Evolutionary conservation across 1,140 invertebrate genomes (phyloP).

Genomic region (Apolygus lucorum): DNA sequence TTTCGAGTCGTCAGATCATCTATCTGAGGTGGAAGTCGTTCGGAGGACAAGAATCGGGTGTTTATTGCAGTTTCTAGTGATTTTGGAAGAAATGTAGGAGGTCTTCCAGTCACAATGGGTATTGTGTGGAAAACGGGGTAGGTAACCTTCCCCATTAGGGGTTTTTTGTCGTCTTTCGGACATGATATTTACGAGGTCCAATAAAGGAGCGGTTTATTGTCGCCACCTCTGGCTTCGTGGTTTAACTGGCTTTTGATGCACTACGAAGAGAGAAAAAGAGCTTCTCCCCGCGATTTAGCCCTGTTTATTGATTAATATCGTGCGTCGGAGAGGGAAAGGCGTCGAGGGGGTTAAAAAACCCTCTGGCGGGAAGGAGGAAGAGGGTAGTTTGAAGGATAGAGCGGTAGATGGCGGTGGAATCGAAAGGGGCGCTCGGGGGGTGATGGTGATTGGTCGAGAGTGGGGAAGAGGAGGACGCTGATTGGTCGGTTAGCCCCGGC

Average conservation of each 20-base stretch:
- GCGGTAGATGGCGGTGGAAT: constrained; percentile 13
- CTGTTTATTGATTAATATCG: constrained; percentile 21
- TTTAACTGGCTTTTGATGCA: constrained; percentile 23
- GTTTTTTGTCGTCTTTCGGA: neutral
- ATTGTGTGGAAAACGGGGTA: neutral
- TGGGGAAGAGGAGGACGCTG: constrained; percentile 18
- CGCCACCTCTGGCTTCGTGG: constrained; percentile 9
- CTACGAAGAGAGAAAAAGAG: neutral
- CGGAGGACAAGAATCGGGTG: too few relatives aligned
- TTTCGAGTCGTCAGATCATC: too few relatives aligned
- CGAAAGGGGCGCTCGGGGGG: constrained; percentile 2
- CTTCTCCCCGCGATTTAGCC: constrained; percentile 7
- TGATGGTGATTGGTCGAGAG: constrained; percentile 20
- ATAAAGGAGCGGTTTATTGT: constrained; percentile 27
- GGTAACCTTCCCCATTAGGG: neutral
- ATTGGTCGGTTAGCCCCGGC: constrained; percentile 6
- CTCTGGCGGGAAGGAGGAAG: neutral
- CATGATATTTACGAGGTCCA: constrained; percentile 27
- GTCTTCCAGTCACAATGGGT: too few relatives aligned
- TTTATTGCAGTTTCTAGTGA: too few relatives aligned
- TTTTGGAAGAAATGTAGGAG: too few relatives aligned
- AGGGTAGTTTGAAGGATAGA: neutral
- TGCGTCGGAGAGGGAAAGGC: constrained; percentile 13
- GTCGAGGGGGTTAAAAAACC: neutral
- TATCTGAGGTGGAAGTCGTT: too few relatives aligned